These are phyloP conservation scores for Drosophila diplacantha DNA, from an alignment of 2,888 invertebrate species.

Conservation along the genomic window DNA sequence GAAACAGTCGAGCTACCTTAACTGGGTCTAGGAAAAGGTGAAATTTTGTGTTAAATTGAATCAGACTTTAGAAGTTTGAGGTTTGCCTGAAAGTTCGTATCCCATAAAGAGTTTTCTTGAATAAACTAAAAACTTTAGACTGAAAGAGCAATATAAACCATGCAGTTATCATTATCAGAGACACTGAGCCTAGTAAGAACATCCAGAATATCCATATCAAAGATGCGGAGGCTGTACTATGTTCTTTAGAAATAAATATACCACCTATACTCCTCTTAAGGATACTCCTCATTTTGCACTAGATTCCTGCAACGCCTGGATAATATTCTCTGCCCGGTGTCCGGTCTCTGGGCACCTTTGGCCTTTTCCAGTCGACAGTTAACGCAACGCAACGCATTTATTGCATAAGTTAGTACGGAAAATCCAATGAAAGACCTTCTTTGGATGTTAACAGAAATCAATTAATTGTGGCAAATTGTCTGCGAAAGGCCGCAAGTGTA, in stretches of 20 bases:
- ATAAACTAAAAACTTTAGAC: not conserved
- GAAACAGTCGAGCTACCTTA: not conserved
- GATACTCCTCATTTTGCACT: not conserved
- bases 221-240: not conserved
- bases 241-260: not conserved
- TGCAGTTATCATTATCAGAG: not conserved
- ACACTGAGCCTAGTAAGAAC: not conserved
- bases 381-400: slow-evolving; percentile 17
- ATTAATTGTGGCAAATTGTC: slow-evolving; percentile 68
- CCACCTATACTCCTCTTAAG: not conserved
- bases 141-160: not conserved
- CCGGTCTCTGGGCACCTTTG: slow-evolving; percentile 18
- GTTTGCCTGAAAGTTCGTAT: no score
- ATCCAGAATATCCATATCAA: not conserved
- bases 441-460: slow-evolving; percentile 49
- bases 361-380: slow-evolving; percentile 14
- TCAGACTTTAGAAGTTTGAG: not conserved
- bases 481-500: slow-evolving; percentile 61
- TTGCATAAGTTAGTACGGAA: slow-evolving; percentile 38
- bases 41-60: not conserved
- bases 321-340: not conserved
- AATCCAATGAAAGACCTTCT: slow-evolving; percentile 35
- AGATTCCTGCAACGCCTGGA: not conserved
- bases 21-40: not conserved
- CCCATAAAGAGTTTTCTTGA: not conserved